Base-by-base conservation (phyloP, 2,888 invertebrate genomes). In the Thyatira batis region DNA sequence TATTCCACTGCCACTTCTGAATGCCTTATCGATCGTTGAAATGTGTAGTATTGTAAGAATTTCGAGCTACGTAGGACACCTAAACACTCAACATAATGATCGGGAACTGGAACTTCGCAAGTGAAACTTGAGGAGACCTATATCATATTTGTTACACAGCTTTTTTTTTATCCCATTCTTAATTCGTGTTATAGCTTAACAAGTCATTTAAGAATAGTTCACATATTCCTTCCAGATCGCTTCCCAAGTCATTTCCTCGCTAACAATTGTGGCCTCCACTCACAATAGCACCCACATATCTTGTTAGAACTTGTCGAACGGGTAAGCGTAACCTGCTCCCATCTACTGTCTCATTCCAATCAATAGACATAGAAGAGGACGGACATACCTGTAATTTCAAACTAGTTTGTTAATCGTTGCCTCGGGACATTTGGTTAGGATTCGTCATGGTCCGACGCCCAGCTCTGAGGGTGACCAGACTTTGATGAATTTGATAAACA, bases 371-470 rank as follows among this genome's bases (percentile, higher is more conserved):
- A 60, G 70, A 76, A 51, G 62, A 60, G 58, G 76, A 77, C 20
- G 28, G 50, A n/a, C 50, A 44, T 55, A 46, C 55, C 62, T 56
- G 57, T 55, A 62, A 54, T 62, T 61, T 52, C 51, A 66, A 79
- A 84, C 81, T 68, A 60, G 84, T 84, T 85, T 82, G 65, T 66
- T 84, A 85, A 85, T 84, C 80, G 76, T 82, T 57, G 82, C 87
- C 84, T 73, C 79, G 73, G 79, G 87, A 76, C 78, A 82, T 87
- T 88, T 86, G 80, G 83, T 82, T 83, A 82, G 80, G 82, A 84
- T 87, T 77, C 75, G 86, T 74, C 81, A 88, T 76, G 89, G 85
- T 87, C 74, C 76, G 68, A 85, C 89, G 85, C 88, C 82, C 82
- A 63, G 63, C 54, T 63, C 65, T 60, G 74, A 77, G 73, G 84